phyloP scores from a whole-genome alignment of 2,113 vertebrate genomes.

The Chamaea fasciata region DNA sequence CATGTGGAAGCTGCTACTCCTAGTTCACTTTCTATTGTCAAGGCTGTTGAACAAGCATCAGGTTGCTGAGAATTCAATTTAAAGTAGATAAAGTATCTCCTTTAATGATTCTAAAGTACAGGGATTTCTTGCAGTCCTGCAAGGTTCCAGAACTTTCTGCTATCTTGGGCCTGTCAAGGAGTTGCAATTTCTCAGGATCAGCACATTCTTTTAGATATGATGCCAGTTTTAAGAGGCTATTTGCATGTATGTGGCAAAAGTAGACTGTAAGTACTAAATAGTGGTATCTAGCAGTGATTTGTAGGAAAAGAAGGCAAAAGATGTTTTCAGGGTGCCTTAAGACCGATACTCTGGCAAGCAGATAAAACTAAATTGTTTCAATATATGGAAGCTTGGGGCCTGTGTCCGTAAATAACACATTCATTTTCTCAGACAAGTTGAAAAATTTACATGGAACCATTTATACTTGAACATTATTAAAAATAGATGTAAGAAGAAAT shows the following conservation, averaged over 20 bases:
- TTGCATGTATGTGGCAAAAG: not conserved
- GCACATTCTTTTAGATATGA: not conserved
- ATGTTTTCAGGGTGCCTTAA: not conserved
- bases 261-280: not conserved
- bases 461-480: not conserved
- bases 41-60: not conserved
- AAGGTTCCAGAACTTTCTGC: not conserved
- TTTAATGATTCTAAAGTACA: slow-evolving; percentile 34
- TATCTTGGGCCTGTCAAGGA: not conserved
- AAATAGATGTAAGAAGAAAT: not conserved
- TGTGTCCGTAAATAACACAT: not conserved
- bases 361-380: not conserved
- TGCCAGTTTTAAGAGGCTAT: not conserved
- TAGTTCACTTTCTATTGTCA: not conserved
- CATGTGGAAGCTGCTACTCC: not conserved
- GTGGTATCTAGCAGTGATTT: not conserved
- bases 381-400: not conserved
- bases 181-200: not conserved
- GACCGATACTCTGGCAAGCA: not conserved
- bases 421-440: not conserved
- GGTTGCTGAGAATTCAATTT: not conserved
- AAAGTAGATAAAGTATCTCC: not conserved
- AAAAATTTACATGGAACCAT: not conserved
- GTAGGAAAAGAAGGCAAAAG: not conserved
- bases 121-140: not conserved